Evolutionary conservation across 1,140 invertebrate species (phyloP).

Genomic region (Ceratitis capitata): DNA sequence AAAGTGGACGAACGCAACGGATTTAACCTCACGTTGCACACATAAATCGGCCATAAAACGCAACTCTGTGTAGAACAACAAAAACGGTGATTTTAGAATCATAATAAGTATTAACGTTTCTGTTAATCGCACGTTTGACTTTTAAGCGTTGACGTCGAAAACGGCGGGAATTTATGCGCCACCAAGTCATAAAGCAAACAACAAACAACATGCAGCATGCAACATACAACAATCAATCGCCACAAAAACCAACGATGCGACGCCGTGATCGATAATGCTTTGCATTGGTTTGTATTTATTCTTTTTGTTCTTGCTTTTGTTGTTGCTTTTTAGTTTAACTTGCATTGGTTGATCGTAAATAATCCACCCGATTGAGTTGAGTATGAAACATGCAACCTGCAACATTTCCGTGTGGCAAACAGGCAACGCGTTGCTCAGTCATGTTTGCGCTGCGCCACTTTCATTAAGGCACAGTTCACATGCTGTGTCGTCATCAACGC

Average conservation of each 20-base stretch:
- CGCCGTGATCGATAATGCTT: background rate
- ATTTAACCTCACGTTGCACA: constrained; percentile 15
- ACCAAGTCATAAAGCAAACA: constrained; percentile 18
- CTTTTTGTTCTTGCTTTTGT: background rate
- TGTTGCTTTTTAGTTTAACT: background rate
- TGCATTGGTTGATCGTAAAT: background rate
- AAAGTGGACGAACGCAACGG: background rate
- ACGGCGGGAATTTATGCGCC: constrained; percentile 31
- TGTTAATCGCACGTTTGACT: constrained; percentile 33
- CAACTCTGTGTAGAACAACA: background rate
- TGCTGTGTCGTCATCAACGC: constrained; percentile 3
- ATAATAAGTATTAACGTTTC: constrained; percentile 19
- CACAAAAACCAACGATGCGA: too few relatives aligned
- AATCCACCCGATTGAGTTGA: background rate
- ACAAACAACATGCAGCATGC: too few relatives aligned
- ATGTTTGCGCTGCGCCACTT: background rate
- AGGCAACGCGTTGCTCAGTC: background rate
- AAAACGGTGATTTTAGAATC: background rate
- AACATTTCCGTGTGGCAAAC: background rate
- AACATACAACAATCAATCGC: constrained; percentile 30
- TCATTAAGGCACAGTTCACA: background rate
- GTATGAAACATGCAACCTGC: background rate
- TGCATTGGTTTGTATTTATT: background rate
- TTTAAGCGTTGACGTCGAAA: constrained; percentile 8
- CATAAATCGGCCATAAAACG: constrained; percentile 11